phyloP scores from a whole-genome alignment of 1,140 invertebrate species.

The Drosophila nebulosa region DNA sequence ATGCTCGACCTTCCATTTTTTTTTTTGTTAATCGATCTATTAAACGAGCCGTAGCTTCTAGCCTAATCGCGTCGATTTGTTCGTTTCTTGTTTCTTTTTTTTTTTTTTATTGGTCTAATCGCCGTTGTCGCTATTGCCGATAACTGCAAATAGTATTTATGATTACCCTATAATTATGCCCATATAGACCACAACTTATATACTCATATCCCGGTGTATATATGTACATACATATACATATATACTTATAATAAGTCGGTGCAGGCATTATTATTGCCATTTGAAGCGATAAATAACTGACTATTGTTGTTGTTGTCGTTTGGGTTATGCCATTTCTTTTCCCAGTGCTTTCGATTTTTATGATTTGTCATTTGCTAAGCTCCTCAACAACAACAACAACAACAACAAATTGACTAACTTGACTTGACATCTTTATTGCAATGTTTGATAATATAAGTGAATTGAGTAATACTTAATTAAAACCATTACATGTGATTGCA shows the following conservation, averaged over 20 bases:
- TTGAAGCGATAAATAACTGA: slow-evolving; percentile 35
- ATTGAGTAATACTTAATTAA: slow-evolving; percentile 59
- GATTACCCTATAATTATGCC: slow-evolving; percentile 34
- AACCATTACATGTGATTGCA: slow-evolving; percentile 32
- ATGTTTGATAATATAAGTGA: slow-evolving; percentile 26
- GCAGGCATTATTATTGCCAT: slow-evolving; percentile 19
- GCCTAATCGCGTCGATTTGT: background rate
- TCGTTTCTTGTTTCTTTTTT: background rate
- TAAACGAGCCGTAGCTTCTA: background rate
- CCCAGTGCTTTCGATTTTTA: slow-evolving; percentile 44
- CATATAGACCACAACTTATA: background rate
- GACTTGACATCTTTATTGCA: slow-evolving; percentile 19
- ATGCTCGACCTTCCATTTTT: background rate
- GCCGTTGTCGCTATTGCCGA: slow-evolving; percentile 32
- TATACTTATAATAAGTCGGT: background rate
- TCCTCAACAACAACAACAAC: background rate
- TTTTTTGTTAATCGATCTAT: background rate
- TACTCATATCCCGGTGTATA: no score
- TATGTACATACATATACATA: no score
- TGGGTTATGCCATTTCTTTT: background rate
- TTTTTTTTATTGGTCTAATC: slow-evolving; percentile 50
- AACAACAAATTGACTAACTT: background rate
- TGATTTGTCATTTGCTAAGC: slow-evolving; percentile 39
- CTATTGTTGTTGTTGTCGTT: slow-evolving; percentile 20
- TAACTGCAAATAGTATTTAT: slow-evolving; percentile 53